A percentile compares a stretch with the other conserved stretches of the same genome.
Evolutionary conservation across 2,888 invertebrate species (phyloP).

Genomic region (Metalampra italica): DNA sequence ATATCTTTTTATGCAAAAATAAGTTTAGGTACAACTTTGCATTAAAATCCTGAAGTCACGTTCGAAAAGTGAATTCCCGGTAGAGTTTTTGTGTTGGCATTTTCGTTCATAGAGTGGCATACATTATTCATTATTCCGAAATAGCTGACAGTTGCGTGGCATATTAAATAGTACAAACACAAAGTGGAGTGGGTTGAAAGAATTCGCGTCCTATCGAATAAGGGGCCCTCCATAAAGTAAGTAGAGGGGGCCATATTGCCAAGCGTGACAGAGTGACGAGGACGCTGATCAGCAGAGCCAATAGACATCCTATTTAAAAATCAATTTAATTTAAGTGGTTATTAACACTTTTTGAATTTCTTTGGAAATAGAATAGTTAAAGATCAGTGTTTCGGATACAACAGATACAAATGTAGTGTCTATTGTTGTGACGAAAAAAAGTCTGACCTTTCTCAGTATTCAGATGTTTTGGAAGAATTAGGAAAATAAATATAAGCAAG

Average conservation of each 20-base stretch:
- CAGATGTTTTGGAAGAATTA: background rate
- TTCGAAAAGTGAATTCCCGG: background rate
- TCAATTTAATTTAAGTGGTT: too few species aligned
- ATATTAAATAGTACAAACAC: conserved; percentile 4
- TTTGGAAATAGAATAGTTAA: too few species aligned
- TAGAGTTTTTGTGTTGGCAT: background rate
- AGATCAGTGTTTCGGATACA: too few species aligned
- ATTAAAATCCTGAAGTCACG: background rate
- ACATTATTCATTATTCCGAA: conserved; percentile 4
- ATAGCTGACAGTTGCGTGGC: conserved; percentile 9
- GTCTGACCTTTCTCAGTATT: too few species aligned
- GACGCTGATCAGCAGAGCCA: too few species aligned
- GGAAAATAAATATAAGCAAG: background rate
- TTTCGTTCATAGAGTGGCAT: background rate
- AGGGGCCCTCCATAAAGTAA: too few species aligned
- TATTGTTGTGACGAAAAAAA: too few species aligned
- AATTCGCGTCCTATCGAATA: background rate
- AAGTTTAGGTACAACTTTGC: background rate
- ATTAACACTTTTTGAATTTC: too few species aligned
- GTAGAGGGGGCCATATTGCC: too few species aligned
- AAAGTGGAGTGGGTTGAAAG: conserved; percentile 4
- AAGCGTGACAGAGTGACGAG: background rate
- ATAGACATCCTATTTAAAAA: too few species aligned
- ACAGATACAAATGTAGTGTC: too few species aligned
- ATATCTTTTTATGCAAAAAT: too few species aligned